phyloP scores from a whole-genome alignment of 1,140 invertebrate species.

The Drosophila melanogaster region Release_6_plus_ISO1_MT NT_033777.3:26226501-26227000 shows the following conservation, averaged over 20 bases:
- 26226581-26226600: neutral
- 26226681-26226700: conserved; percentile 39
- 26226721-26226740: conserved; percentile 66
- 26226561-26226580: neutral
- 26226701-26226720: conserved; percentile 79
- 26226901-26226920: neutral
- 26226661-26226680: conserved; percentile 35
- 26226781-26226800: conserved; percentile 15
- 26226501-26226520: conserved; percentile 1
- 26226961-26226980: conserved; percentile 21
- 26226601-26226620: neutral
- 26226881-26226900: conserved; percentile 72
- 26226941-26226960: conserved; percentile 37
- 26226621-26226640: neutral
- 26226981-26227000: conserved; percentile 37
- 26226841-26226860: conserved; percentile 14
- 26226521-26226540: neutral
- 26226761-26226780: conserved; percentile 53
- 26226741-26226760: conserved; percentile 66
- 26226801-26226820: conserved; percentile 36
- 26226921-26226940: conserved; percentile 9
- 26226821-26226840: conserved; percentile 62
- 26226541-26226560: neutral
- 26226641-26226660: conserved; percentile 39
- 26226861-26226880: conserved; percentile 21